Base-by-base conservation (phyloP, 1,140 invertebrate genomes). In the Epicauta chinensis region DNA sequence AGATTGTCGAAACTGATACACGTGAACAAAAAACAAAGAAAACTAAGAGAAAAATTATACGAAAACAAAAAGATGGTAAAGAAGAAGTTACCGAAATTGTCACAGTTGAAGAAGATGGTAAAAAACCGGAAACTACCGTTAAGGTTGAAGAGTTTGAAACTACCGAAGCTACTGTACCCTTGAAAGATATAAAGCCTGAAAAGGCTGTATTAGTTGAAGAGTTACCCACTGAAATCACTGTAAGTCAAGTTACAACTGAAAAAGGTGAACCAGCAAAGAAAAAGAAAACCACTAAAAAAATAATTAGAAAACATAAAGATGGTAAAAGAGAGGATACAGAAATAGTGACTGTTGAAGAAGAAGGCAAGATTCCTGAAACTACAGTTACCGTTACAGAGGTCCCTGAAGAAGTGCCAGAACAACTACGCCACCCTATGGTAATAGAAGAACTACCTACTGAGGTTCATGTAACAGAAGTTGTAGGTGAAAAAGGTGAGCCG, bases 61-160 rank as follows among this genome's bases (percentile, higher is more conserved):
- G 59, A 56, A 66, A 62, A 61, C 54, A 37, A 7, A 61, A 52
- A 35, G 68, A 63, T 10, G 47, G 59, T 13, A 64, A 64, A 49
- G 58, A 62, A 58, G 63, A 71, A 58, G 60, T 53, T 10, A 69
- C 67, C 2, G 66, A 71, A 58, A 68, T 71, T 41, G 56, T 69
- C 29, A 68, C 65, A 50, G 45, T 59, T 29, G 40, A 64, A 45
- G 23, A 23, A 7, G 23, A 23, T 23, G 23, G 23, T 23, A 23
- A 45, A 54, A 48, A 45, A 30, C 55, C 58, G 34, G 48, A 65
- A 49, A 53, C 17, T 12, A 47, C 73, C 9, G 64, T 72, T 47
- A 73, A 74, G 0, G 66, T 70, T n/a, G 69, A 66, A 3, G 67
- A 71, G 46, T 60, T 67, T 34, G 7, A 29, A 12, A 15, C 29